Conservation (phyloP, 2,113 vertebrate genomes). For the Pygathrix nemaeus region DNA sequence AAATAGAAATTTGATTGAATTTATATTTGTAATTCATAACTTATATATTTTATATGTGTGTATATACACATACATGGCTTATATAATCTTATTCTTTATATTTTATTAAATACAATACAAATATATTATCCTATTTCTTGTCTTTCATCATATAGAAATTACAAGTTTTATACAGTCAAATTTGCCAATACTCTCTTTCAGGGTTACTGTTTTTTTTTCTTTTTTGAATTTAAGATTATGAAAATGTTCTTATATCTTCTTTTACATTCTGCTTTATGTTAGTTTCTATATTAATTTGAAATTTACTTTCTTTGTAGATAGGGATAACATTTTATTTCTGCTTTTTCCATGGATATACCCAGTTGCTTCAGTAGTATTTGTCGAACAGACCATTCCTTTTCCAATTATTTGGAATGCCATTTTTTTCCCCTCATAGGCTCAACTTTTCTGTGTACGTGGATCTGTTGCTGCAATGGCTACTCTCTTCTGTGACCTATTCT, state of each 20-base stretch:
- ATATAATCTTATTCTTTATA: background rate
- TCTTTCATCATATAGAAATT: background rate
- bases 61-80: background rate
- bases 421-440: background rate
- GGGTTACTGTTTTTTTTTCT: background rate
- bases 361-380: background rate
- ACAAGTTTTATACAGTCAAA: background rate
- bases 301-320: background rate
- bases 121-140: background rate
- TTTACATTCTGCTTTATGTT: background rate
- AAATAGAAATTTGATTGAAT: background rate
- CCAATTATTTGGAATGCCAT: background rate
- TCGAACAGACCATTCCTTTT: background rate
- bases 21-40: background rate
- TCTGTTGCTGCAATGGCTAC: background rate
- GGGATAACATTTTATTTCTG: background rate
- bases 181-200: background rate
- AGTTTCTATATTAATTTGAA: background rate
- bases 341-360: background rate
- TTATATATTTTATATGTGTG: background rate
- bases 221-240: background rate
- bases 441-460: background rate
- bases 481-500: background rate
- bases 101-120: background rate
- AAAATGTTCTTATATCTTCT: background rate